phyloP scores from a whole-genome alignment of 2,113 vertebrate genomes.

The Hyperoodon ampullatus region DNA sequence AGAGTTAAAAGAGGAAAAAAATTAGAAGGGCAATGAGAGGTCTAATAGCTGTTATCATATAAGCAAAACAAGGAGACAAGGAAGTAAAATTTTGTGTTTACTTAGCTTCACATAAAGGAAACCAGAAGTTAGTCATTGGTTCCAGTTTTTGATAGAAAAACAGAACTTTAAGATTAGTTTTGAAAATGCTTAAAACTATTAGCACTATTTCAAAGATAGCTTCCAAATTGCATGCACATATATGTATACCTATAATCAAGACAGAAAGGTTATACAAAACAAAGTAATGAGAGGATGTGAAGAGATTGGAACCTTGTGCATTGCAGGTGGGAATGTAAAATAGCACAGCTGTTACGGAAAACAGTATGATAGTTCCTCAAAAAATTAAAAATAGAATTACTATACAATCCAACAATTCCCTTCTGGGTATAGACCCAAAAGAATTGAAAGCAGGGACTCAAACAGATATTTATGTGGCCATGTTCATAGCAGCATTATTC shows the following conservation, averaged over 20 bases:
- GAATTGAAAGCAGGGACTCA: background rate
- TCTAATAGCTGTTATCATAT: background rate
- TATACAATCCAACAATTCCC: background rate
- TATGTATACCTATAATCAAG: background rate
- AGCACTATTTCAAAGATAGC: background rate
- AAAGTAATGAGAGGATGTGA: background rate
- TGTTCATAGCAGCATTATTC: background rate
- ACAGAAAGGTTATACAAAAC: background rate
- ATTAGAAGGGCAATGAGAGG: background rate
- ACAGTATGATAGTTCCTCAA: background rate
- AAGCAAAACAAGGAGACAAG: background rate
- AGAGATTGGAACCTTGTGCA: background rate
- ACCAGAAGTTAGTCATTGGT: background rate
- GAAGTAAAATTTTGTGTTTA: background rate
- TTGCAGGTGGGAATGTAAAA: background rate
- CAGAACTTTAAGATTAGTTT: background rate
- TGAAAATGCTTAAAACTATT: conserved; percentile 6
- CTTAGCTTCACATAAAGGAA: background rate
- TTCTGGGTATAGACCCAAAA: background rate
- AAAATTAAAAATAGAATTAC: background rate
- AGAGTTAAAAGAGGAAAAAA: conserved; percentile 37
- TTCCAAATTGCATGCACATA: background rate
- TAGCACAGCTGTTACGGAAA: background rate
- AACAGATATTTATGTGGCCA: background rate
- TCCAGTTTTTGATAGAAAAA: conserved; percentile 19